These are phyloP conservation scores for Cyrtodaria siliqua DNA, from an alignment of 2,888 invertebrate species.

Conservation along the genomic window DNA sequence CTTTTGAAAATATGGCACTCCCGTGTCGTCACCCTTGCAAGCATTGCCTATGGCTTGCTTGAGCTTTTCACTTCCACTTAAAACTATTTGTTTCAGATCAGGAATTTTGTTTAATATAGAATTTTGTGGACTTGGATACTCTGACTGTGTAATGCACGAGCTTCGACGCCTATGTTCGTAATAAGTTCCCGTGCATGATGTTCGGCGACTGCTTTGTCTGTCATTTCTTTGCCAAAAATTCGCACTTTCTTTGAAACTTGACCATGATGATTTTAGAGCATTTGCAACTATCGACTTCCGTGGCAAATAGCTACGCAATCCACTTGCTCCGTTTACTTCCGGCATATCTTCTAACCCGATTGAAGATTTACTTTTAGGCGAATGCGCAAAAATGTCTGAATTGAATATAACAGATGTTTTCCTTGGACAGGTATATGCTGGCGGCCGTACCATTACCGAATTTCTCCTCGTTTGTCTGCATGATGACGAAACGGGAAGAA, in stretches of 20 bases:
- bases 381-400: constrained; percentile 29
- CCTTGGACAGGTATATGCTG: constrained; percentile 29
- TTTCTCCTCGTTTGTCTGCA: background rate
- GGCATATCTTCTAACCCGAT: too few species aligned
- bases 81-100: background rate
- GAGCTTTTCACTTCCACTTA: background rate
- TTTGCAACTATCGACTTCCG: constrained; percentile 8
- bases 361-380: background rate
- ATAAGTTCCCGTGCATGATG: background rate
- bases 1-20: background rate
- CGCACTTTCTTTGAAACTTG: background rate
- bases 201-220: background rate
- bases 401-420: constrained; percentile 28
- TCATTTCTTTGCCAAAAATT: background rate
- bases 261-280: constrained; percentile 9
- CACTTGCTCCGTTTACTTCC: too few species aligned
- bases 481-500: background rate
- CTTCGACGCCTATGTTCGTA: background rate
- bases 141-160: too few species aligned
- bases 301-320: constrained; percentile 2
- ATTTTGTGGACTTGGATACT: background rate
- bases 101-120: background rate
- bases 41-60: background rate
- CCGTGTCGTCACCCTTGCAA: background rate
- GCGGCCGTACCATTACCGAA: constrained; percentile 15